phyloP scores from a whole-genome alignment of 2,797 vertebrate genomes.

The Tamandua tetradactyla region DNA sequence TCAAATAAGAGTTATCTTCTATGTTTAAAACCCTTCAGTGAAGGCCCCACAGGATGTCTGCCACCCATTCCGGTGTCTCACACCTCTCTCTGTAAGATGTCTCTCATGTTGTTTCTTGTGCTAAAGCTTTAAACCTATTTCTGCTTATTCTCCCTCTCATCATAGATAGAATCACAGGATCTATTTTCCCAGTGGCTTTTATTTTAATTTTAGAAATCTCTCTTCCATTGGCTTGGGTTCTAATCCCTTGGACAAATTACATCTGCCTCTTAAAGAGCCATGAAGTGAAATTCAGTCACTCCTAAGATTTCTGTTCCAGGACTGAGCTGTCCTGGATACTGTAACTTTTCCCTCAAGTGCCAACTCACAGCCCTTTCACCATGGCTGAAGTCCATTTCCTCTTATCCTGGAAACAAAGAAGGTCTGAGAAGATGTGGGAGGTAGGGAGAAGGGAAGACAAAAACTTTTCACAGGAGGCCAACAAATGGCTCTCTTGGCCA shows the following conservation, averaged over 20 bases:
- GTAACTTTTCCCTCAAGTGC: slow-evolving; percentile 38
- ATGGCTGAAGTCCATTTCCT: slow-evolving; percentile 42
- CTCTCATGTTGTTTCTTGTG: slow-evolving; percentile 49
- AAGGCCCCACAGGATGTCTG: background rate
- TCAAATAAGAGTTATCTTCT: background rate
- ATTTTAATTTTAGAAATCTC: slow-evolving; percentile 72
- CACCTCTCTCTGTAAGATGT: background rate
- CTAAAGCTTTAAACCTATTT: slow-evolving; percentile 19
- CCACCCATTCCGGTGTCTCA: background rate
- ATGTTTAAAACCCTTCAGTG: background rate
- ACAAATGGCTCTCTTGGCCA: slow-evolving; percentile 52
- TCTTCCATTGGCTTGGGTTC: slow-evolving; percentile 60
- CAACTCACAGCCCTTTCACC: slow-evolving; percentile 31
- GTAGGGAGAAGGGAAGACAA: background rate
- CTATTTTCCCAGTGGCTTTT: slow-evolving; percentile 58
- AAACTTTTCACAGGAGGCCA: slow-evolving; percentile 57
- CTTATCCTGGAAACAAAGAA: slow-evolving; percentile 56
- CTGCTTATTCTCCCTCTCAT: slow-evolving; percentile 11
- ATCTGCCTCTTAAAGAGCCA: slow-evolving; percentile 54
- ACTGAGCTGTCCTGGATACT: slow-evolving; percentile 26
- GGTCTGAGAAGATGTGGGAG: slow-evolving; percentile 25
- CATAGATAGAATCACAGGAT: slow-evolving; percentile 48
- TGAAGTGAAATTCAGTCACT: slow-evolving; percentile 7
- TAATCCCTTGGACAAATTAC: slow-evolving; percentile 45
- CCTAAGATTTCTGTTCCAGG: slow-evolving; percentile 22